phyloP scores from a whole-genome alignment of 1,140 invertebrate species.

The Anoplophora glabripennis region DNA sequence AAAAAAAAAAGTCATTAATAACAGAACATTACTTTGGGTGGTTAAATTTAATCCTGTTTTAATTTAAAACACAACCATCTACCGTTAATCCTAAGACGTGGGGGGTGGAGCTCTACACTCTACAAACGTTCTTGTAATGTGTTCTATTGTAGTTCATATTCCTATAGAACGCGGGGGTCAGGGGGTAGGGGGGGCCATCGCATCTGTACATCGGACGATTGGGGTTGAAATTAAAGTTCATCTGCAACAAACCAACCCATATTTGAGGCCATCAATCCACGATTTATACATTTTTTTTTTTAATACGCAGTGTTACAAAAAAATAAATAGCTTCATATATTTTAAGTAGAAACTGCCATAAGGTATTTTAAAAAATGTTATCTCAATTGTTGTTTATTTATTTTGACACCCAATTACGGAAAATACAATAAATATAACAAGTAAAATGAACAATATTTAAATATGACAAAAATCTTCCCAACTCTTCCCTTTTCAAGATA shows the following conservation, averaged over 20 bases:
- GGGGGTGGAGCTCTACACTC: constrained; percentile 38
- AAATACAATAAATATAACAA: no score
- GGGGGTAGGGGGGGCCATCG: constrained; percentile 34
- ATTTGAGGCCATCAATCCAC: no score
- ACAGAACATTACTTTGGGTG: not conserved
- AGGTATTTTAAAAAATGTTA: no score
- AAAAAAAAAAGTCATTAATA: constrained; percentile 9
- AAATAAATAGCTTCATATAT: no score
- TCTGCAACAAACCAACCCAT: constrained; percentile 31
- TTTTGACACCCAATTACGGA: no score
- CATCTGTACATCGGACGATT: constrained; percentile 40
- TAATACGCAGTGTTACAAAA: no score
- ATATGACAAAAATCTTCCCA: no score
- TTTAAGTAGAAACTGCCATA: no score
- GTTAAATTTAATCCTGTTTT: constrained; percentile 3
- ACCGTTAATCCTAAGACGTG: constrained; percentile 37
- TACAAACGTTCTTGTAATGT: constrained; percentile 45
- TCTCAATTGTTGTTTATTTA: no score
- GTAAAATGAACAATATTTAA: no score
- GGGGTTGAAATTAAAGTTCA: constrained; percentile 42
- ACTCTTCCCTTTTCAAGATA: no score
- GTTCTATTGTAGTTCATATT: constrained; percentile 44
- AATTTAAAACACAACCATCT: constrained; percentile 35
- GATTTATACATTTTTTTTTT: no score
- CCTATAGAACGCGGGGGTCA: constrained; percentile 42